A percentile compares a stretch with the other conserved stretches of the same genome.
phyloP scores from a whole-genome alignment of 2,797 vertebrate genomes.

The Decapterus maruadsi region DNA sequence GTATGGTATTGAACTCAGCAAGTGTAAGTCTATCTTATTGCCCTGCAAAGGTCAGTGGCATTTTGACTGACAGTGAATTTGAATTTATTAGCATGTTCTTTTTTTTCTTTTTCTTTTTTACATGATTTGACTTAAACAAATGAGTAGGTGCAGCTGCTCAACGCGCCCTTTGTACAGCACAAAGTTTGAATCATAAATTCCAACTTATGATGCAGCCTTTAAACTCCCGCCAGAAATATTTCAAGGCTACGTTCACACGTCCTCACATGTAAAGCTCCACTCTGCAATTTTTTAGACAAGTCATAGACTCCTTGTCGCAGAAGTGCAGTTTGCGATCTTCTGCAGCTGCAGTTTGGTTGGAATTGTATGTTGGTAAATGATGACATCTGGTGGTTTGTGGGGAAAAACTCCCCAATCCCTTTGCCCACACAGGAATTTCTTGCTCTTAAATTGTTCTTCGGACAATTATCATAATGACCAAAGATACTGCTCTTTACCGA shows the following conservation, averaged over 20 bases:
- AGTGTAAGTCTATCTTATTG: background rate
- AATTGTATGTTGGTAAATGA: constrained; percentile 7
- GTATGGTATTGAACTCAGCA: background rate
- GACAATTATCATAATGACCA: background rate
- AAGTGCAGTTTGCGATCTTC: background rate
- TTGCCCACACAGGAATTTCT: constrained; percentile 5
- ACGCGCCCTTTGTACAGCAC: background rate
- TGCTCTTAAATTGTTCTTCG: background rate
- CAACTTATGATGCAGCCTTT: background rate
- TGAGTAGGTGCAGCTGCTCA: background rate
- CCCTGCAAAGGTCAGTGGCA: background rate
- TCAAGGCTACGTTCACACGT: background rate
- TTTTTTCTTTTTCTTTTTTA: background rate
- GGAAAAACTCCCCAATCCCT: constrained; percentile 12
- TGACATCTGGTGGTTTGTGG: constrained; percentile 28
- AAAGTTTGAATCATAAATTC: background rate
- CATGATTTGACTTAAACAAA: background rate
- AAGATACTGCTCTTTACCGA: background rate
- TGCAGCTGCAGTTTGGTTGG: background rate
- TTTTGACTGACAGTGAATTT: background rate
- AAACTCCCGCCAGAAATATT: background rate
- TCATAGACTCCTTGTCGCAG: background rate
- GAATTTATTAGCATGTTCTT: background rate
- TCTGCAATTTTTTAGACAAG: background rate
- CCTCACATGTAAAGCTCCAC: background rate